A percentile compares a stretch with the other conserved stretches of the same genome.
Conservation (phyloP, 1,140 invertebrate genomes). For the Dendroctonus valens region DNA sequence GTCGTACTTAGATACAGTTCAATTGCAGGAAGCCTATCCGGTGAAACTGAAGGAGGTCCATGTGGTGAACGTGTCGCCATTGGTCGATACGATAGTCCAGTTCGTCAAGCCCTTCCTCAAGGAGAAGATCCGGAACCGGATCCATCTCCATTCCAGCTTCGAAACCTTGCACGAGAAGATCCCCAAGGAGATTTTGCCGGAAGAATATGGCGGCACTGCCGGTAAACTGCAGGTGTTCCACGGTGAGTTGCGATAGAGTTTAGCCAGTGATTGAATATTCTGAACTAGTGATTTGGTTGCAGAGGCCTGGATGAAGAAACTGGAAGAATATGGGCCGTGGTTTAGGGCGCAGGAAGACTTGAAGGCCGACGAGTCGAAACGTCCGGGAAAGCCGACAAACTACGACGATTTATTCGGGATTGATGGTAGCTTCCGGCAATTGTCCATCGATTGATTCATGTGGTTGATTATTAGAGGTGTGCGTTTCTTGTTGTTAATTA, state of each 20-base stretch:
- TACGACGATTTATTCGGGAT: conserved; percentile 78
- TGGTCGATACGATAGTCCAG: conserved; percentile 78
- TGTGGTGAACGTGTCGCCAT: conserved; percentile 76
- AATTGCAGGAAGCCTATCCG: conserved; percentile 73
- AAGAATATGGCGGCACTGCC: conserved; percentile 75
- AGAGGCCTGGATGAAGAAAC: conserved; percentile 73
- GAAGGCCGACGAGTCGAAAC: conserved; percentile 70
- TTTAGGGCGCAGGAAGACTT: conserved; percentile 71
- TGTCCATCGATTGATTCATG: conserved; percentile 66
- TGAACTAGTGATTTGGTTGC: conserved; percentile 25
- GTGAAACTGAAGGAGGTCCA: conserved; percentile 83
- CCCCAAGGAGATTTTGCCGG: conserved; percentile 73
- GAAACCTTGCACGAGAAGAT: conserved; percentile 74
- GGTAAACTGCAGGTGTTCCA: conserved; percentile 69
- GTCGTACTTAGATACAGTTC: neutral
- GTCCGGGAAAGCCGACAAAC: conserved; percentile 75
- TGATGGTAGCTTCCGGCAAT: conserved; percentile 77
- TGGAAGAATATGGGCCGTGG: conserved; percentile 72
- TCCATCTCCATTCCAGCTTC: conserved; percentile 71
- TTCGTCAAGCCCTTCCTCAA: conserved; percentile 83
- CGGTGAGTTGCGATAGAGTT: conserved; percentile 50
- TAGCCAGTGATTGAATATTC: neutral
- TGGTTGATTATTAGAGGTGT: conserved; percentile 4
- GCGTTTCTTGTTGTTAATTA: neutral
- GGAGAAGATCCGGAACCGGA: conserved; percentile 80